These are phyloP conservation scores for Solenopsis fugax DNA, from an alignment of 1,140 invertebrate genomes.

Conservation along the genomic window DNA sequence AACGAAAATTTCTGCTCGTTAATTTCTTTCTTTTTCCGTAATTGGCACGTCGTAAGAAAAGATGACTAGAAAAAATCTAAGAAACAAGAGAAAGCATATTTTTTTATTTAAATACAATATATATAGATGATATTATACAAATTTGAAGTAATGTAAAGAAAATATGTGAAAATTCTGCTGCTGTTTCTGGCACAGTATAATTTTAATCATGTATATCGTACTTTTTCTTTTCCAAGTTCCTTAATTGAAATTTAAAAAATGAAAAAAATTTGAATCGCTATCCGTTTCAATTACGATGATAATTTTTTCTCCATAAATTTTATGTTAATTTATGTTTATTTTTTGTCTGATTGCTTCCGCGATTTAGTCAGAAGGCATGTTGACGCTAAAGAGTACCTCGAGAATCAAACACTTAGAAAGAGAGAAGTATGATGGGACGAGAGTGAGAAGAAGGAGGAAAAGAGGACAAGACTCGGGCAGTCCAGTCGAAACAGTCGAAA, in stretches of 20 bases:
- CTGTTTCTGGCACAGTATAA: not conserved
- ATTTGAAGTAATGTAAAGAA: not conserved
- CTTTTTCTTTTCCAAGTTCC: not conserved
- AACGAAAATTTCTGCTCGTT: constrained; percentile 61
- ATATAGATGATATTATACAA: not conserved
- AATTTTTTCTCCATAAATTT: not conserved
- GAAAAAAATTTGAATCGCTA: constrained; percentile 8
- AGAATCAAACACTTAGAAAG: constrained; percentile 13
- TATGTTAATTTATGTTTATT: not conserved
- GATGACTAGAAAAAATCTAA: not conserved
- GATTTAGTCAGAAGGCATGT: not conserved
- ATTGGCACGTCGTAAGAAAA: not conserved
- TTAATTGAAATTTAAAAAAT: not conserved
- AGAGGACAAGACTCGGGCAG: not conserved
- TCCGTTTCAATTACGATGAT: not conserved
- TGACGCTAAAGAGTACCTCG: not conserved
- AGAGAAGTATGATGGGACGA: not conserved
- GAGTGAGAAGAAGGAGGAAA: constrained; percentile 22
- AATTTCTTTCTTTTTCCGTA: not conserved
- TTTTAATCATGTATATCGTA: not conserved
- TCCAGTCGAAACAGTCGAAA: constrained; percentile 38
- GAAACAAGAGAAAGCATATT: not conserved
- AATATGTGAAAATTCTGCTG: not conserved
- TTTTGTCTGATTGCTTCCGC: not conserved
- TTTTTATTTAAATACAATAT: not conserved